Base-by-base conservation (phyloP, 1,140 invertebrate genomes). In the Oppia nitens region DNA sequence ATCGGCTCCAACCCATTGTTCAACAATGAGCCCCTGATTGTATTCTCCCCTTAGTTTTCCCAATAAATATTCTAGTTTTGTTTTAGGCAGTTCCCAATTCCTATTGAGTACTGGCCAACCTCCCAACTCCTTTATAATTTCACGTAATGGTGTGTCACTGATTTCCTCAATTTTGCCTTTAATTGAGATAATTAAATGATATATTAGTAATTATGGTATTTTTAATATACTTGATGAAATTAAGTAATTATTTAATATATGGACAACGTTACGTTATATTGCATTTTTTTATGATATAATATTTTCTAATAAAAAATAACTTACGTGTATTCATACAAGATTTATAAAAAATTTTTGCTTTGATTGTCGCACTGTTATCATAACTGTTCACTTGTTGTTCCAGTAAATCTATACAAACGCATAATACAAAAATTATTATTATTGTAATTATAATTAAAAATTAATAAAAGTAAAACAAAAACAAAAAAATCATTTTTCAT, bases 31-130 rank as follows among this genome's bases (percentile, higher is more conserved):
- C 63, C 88, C 84, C 62, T 88, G 88, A 70, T 90, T 90, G 65
- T 82, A 87, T 4, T 81, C 76, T 0, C 81, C 77, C 0, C 84
- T 72, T 12, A 88, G 67, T 61, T 71, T 70, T 2, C 83, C 86
- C 2, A 74, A 54, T 24, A 73, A 60, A 2, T 63, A 66, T 60
- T 73, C 72, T 11, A 73, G 47, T 45, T 29, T 61, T 60, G 47
- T 64, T 78, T 78, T 1, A 74, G 73, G 47, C 3, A 60, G 48
- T 1, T 66, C 71, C 85, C 85, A 89, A 53, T 76, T 76, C 0
- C 81, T 84, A 63, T 85, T 80, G 0, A 92, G 72, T 4, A 91
- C 82, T 0, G 91, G 91, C 89, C 89, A 94, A 3, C 87, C 88
- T 14, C 89, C 89, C 3, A 94, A 72, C 21, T 77, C 73, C 23